Conservation (phyloP, 2,113 vertebrate genomes). For the Sisor rabdophorus region DNA sequence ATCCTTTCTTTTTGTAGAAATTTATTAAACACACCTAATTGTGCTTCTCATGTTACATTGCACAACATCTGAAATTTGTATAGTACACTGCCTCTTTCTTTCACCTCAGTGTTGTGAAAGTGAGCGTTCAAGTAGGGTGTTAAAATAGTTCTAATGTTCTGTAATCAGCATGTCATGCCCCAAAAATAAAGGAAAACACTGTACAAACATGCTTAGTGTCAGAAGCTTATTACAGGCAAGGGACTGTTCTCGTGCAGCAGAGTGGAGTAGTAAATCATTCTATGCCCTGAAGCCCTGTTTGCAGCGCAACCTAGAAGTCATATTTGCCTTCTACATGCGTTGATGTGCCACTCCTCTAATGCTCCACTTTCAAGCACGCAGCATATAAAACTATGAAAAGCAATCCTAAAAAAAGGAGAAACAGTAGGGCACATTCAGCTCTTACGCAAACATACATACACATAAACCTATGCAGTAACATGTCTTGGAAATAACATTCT, state of each 20-base stretch:
- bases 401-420: conserved; percentile 20
- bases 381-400: conserved; percentile 31
- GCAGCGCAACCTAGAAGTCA: conserved; percentile 48
- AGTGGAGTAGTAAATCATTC: conserved; percentile 69
- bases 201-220: conserved; percentile 64
- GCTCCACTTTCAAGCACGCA: conserved; percentile 35
- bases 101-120: conserved; percentile 7
- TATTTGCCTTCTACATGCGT: conserved; percentile 39
- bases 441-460: conserved; percentile 1
- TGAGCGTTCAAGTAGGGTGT: conserved; percentile 43
- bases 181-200: conserved; percentile 64
- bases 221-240: conserved; percentile 65
- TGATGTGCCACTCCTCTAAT: conserved; percentile 42
- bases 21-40: conserved; percentile 11
- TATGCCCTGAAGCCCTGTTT: conserved; percentile 52
- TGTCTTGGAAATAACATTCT: background rate
- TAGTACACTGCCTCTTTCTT: conserved; percentile 3
- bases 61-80: conserved; percentile 8
- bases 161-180: conserved; percentile 62
- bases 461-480: background rate
- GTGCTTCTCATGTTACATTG: conserved; percentile 13
- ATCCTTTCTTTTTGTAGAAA: conserved; percentile 16
- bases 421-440: conserved; percentile 39
- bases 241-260: conserved; percentile 62
- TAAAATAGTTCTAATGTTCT: conserved; percentile 60